These are phyloP conservation scores for Peromyscus aztecus DNA, from an alignment of 2,797 vertebrate species.

Conservation along the genomic window DNA sequence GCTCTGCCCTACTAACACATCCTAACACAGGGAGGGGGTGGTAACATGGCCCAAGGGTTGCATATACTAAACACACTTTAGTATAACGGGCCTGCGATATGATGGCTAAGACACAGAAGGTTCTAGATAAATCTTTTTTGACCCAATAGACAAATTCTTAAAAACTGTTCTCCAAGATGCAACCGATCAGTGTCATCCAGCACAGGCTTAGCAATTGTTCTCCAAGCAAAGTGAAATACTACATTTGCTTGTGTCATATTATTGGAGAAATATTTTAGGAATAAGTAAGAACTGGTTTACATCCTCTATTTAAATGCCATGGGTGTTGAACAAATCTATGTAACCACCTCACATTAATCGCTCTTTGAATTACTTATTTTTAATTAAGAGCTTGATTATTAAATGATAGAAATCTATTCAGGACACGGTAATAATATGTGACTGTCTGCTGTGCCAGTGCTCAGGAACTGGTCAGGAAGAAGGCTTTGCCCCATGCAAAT, in stretches of 20 bases:
- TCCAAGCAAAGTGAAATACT: background rate
- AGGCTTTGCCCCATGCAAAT: background rate
- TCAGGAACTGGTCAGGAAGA: background rate
- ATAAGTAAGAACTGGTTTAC: conserved; percentile 24
- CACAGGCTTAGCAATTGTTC: background rate
- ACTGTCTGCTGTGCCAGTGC: conserved; percentile 4
- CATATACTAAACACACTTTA: too few relatives aligned
- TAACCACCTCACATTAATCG: conserved; percentile 51
- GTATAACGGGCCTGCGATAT: rapidly evolving
- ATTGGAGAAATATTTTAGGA: background rate
- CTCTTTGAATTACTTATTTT: conserved; percentile 72
- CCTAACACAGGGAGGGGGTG: background rate
- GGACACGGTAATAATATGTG: background rate
- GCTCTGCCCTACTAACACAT: too few relatives aligned
- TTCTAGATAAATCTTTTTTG: background rate
- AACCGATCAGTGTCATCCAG: too few relatives aligned
- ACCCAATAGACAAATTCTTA: background rate
- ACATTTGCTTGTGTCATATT: background rate
- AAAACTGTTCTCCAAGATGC: background rate
- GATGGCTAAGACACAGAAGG: too few relatives aligned
- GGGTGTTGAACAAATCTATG: conserved; percentile 55
- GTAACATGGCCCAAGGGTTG: rapidly evolving
- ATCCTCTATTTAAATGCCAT: conserved; percentile 60
- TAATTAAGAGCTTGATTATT: conserved; percentile 77
- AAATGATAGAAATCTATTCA: conserved; percentile 63